Conservation (phyloP, 2,113 vertebrate genomes). For the Hemicordylus capensis region DNA sequence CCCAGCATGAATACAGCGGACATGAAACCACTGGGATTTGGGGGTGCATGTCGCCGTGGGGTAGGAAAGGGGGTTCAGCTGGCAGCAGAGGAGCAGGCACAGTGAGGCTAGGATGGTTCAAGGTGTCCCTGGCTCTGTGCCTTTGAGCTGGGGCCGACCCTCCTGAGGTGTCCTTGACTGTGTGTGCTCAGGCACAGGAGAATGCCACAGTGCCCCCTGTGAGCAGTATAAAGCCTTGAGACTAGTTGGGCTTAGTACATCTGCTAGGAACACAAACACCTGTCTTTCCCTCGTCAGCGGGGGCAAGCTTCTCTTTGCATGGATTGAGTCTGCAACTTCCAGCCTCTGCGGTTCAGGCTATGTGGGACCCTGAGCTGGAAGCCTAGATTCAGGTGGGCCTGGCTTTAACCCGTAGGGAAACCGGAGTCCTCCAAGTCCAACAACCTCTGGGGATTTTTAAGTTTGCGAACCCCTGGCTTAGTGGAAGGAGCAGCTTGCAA, state of each 20-base stretch:
- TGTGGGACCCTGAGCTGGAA: too few species aligned
- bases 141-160: background rate
- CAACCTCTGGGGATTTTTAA: too few species aligned
- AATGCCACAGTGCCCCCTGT: background rate
- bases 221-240: background rate
- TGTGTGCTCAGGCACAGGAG: background rate
- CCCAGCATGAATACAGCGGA: background rate
- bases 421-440: too few species aligned
- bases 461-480: too few species aligned
- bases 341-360: background rate
- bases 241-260: background rate
- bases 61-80: background rate
- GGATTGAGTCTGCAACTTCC: background rate
- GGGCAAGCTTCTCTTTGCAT: background rate
- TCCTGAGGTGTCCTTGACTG: too few species aligned
- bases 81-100: background rate
- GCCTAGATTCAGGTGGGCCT: background rate
- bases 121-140: background rate
- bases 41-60: fast-evolving
- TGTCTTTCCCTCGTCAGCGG: background rate
- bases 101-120: background rate
- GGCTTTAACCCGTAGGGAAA: background rate
- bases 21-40: background rate
- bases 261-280: background rate
- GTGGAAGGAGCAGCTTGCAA: too few species aligned